Conservation (phyloP, 2,888 invertebrate genomes). For the Tachina fera region DNA sequence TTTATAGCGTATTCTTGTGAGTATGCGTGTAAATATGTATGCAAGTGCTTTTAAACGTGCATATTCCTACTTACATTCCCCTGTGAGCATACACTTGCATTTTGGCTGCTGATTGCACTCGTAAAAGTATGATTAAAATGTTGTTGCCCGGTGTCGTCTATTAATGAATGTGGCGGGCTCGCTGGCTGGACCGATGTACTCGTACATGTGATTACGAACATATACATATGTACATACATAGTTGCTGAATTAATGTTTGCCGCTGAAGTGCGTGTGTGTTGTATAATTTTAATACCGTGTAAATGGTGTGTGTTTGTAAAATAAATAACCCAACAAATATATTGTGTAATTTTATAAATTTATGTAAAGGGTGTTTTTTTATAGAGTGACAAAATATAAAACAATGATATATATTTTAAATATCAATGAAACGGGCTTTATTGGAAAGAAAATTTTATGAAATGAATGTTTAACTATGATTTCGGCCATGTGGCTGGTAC, state of each 20-base stretch:
- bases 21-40: background rate
- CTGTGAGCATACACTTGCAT: constrained; percentile 10
- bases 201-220: background rate
- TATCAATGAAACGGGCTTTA: too few species aligned
- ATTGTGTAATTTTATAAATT: background rate
- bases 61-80: background rate
- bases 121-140: constrained; percentile 33
- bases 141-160: constrained; percentile 55
- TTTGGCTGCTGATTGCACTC: constrained; percentile 13
- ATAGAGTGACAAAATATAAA: too few species aligned
- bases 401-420: too few species aligned
- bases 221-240: background rate
- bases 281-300: constrained; percentile 34
- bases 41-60: too few species aligned
- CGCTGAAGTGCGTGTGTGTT: constrained; percentile 17
- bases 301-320: constrained; percentile 16
- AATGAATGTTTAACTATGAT: too few species aligned
- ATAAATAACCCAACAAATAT: constrained; percentile 29
- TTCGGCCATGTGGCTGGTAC: too few species aligned
- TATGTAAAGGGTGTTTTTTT: too few species aligned
- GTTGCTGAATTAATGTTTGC: constrained; percentile 34
- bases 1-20: constrained; percentile 47
- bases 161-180: constrained; percentile 41
- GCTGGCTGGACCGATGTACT: constrained; percentile 20
- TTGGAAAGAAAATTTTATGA: too few species aligned